Percentiles rank a stretch among this genome's conserved stretches.
These are phyloP conservation scores for Erebia ligea DNA, from an alignment of 2,888 invertebrate genomes.

Conservation along the genomic window DNA sequence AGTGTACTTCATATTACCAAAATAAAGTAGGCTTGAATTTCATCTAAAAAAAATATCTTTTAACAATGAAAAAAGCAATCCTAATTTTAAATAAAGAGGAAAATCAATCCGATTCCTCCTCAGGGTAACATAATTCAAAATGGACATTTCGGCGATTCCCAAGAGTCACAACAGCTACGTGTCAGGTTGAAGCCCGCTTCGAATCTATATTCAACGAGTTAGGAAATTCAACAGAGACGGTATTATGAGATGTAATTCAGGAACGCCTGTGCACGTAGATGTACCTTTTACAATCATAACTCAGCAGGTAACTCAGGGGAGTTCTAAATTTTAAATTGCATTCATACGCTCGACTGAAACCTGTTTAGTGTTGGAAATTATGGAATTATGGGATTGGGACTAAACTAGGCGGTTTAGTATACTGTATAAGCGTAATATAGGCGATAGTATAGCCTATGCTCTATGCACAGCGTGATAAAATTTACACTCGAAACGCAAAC, in stretches of 20 bases:
- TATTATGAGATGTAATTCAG: constrained; percentile 41
- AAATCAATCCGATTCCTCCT: constrained; percentile 36
- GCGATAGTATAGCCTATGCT: too few relatives aligned
- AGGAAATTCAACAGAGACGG: constrained; percentile 42
- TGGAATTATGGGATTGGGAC: background rate
- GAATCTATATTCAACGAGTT: constrained; percentile 47
- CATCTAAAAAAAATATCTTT: constrained; percentile 11
- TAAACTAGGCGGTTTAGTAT: background rate
- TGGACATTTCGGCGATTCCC: constrained; percentile 41
- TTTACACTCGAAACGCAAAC: too few relatives aligned
- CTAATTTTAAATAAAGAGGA: constrained; percentile 32
- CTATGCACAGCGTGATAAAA: too few relatives aligned
- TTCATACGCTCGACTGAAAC: constrained; percentile 3
- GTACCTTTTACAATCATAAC: constrained; percentile 29
- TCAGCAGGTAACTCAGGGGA: constrained; percentile 18
- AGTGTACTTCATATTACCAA: background rate
- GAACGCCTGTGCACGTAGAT: constrained; percentile 17
- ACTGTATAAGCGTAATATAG: too few relatives aligned
- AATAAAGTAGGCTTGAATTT: background rate
- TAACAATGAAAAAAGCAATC: constrained; percentile 23
- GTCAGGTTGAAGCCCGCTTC: constrained; percentile 42
- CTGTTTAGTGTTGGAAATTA: background rate
- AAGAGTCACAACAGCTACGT: constrained; percentile 39
- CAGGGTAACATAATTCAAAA: constrained; percentile 38
- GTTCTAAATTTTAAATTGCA: constrained; percentile 25